Percentiles rank a stretch among this genome's conserved stretches.
These are phyloP conservation scores for Herpailurus yagouaroundi DNA, from an alignment of 2,113 vertebrate genomes.

Conservation along the genomic window DNA sequence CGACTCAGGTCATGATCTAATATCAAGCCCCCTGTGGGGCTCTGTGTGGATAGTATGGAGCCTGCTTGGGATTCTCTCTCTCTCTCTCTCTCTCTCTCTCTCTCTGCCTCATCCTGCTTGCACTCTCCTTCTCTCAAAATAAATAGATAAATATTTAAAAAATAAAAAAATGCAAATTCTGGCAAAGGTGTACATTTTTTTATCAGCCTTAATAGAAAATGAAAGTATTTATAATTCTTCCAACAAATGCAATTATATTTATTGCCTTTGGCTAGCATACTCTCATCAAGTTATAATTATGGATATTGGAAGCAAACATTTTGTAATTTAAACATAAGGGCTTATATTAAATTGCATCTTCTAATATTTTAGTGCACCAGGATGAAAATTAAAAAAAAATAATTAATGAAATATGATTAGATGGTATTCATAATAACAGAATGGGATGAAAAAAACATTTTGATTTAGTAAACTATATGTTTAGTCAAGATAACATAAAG, in stretches of 20 bases:
- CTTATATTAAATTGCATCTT: neutral
- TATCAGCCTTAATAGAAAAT: constrained; percentile 41
- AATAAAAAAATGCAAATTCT: neutral
- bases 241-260: constrained; percentile 42
- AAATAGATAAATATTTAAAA: no score
- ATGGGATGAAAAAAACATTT: neutral
- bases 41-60: no score
- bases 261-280: constrained; percentile 58
- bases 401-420: neutral
- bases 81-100: no score
- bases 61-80: no score
- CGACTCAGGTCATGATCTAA: no score
- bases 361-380: neutral
- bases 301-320: constrained; percentile 57
- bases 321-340: constrained; percentile 61
- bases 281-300: constrained; percentile 45
- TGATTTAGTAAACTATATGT: neutral
- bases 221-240: neutral
- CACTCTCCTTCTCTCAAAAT: no score
- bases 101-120: no score
- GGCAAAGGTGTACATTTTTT: neutral
- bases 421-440: neutral
- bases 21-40: no score
- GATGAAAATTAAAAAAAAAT: neutral
- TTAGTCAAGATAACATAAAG: neutral